phyloP scores from a whole-genome alignment of 1,140 invertebrate genomes.

The Akabosia matsudoensis region DNA sequence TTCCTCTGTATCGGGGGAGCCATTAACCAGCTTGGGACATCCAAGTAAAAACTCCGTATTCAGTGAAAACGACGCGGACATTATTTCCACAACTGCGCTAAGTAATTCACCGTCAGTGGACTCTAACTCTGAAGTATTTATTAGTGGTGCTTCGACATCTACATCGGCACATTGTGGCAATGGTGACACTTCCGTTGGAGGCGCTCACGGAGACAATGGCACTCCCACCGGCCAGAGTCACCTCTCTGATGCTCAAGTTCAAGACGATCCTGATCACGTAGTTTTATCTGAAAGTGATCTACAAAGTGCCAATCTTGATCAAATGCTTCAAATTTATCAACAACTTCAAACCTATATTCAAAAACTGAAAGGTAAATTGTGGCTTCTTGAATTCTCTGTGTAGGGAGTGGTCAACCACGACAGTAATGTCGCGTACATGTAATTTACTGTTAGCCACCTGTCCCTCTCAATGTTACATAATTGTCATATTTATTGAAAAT shows the following conservation, averaged over 20 bases:
- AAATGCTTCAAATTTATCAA: slow-evolving; percentile 13
- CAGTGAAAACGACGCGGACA: slow-evolving; percentile 16
- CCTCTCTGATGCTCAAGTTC: slow-evolving; percentile 12
- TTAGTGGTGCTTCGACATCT: slow-evolving; percentile 12
- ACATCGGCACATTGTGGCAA: slow-evolving; percentile 16
- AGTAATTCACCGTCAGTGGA: slow-evolving; percentile 14
- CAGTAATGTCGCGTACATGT: no score
- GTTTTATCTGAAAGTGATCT: slow-evolving; percentile 15
- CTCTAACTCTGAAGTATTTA: slow-evolving; percentile 16
- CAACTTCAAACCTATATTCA: slow-evolving; percentile 13
- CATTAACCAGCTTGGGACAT: slow-evolving; percentile 6
- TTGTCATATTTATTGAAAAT: no score
- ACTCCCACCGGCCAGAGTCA: background rate
- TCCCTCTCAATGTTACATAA: no score
- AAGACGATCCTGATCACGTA: slow-evolving; percentile 15
- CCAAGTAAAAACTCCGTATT: slow-evolving; percentile 11
- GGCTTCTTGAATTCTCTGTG: no score
- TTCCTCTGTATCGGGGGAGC: background rate
- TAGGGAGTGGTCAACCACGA: no score
- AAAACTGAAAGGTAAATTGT: slow-evolving; percentile 17
- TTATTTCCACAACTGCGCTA: slow-evolving; percentile 2
- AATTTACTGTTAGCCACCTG: no score
- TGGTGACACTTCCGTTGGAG: background rate
- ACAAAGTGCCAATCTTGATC: slow-evolving; percentile 3
- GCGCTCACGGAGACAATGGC: background rate